A percentile compares a stretch with the other conserved stretches of the same genome.
Evolutionary conservation across 2,113 vertebrate genomes (phyloP).

Genomic region (Protobothrops flavoviridis): DNA sequence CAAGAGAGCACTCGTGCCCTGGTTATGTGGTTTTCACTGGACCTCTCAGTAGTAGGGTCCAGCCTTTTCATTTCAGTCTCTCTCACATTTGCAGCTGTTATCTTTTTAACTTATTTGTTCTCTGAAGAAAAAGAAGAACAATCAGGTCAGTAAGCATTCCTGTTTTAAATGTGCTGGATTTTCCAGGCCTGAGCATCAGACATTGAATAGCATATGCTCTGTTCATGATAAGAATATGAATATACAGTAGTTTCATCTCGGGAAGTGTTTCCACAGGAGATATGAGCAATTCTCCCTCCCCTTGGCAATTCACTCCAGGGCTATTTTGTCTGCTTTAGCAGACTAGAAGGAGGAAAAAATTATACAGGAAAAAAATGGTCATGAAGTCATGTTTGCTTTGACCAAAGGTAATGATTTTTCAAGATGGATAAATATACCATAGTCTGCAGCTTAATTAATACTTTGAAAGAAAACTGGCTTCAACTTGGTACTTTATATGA

Average conservation of each 20-base stretch:
- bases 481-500: background rate
- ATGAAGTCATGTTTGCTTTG: background rate
- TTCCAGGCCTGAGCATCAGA: background rate
- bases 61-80: conserved; percentile 49
- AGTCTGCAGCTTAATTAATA: background rate
- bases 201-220: background rate
- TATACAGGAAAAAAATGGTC: background rate
- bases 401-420: background rate
- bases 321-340: background rate
- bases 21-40: conserved; percentile 47
- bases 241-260: background rate
- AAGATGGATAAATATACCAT: background rate
- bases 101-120: conserved; percentile 47
- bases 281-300: background rate
- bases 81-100: conserved; percentile 40
- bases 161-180: background rate
- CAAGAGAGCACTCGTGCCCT: conserved; percentile 6
- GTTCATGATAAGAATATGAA: background rate
- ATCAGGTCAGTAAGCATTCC: conserved; percentile 47
- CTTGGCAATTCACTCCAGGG: background rate
- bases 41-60: conserved; percentile 31
- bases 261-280: background rate
- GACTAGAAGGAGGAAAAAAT: background rate
- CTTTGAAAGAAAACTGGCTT: background rate
- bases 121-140: background rate